These are phyloP conservation scores for Limnothrissa miodon DNA, from an alignment of 2,113 vertebrate genomes.

Conservation along the genomic window DNA sequence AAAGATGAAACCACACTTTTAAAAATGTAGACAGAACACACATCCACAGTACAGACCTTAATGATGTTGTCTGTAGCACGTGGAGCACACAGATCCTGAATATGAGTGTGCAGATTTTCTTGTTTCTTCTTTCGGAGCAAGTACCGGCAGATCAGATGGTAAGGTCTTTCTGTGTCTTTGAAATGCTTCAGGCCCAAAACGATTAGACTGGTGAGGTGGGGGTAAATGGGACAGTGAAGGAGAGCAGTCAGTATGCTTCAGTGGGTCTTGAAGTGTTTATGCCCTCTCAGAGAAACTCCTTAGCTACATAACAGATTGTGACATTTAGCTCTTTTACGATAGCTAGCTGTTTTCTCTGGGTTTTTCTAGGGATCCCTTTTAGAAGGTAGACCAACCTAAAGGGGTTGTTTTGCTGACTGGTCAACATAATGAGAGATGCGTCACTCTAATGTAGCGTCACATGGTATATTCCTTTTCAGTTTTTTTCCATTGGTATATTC, in stretches of 20 bases:
- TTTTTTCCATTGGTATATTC: too few species aligned
- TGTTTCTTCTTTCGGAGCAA: slow-evolving; percentile 81
- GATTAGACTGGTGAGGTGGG: slow-evolving; percentile 71
- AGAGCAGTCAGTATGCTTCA: not conserved
- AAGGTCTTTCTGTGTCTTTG: slow-evolving; percentile 74
- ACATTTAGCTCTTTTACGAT: not conserved
- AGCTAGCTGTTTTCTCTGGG: not conserved
- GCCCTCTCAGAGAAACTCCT: not conserved
- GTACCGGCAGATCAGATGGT: slow-evolving; percentile 85
- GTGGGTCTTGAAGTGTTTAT: not conserved
- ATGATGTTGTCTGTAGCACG: slow-evolving; percentile 74
- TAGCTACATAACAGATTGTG: not conserved
- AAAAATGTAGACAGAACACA: not conserved
- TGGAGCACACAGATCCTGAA: slow-evolving; percentile 81
- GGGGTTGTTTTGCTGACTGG: not conserved
- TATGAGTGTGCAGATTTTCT: slow-evolving; percentile 78
- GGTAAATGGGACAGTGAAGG: not conserved
- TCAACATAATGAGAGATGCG: not conserved
- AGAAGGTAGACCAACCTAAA: not conserved
- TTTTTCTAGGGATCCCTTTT: not conserved
- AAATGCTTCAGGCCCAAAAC: slow-evolving; percentile 89
- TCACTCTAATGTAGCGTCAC: not conserved
- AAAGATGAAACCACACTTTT: not conserved
- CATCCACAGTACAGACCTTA: slow-evolving; percentile 65
- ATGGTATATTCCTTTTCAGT: not conserved